Conservation (phyloP, 2,888 invertebrate genomes). For the Galerucella pusilla region DNA sequence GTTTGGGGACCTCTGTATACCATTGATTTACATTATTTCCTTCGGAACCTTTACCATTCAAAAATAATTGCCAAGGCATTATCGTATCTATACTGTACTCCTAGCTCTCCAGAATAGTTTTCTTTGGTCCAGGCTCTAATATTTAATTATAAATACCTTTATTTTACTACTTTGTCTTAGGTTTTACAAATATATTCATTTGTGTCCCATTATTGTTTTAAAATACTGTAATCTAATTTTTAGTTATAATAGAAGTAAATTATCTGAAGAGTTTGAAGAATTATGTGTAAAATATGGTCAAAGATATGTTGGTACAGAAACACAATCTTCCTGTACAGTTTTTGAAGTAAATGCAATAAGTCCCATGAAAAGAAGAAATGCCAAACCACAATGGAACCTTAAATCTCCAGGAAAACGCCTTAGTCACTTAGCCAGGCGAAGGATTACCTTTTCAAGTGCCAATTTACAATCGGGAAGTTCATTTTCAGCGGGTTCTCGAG, state of each 20-base stretch:
- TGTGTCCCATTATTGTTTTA: constrained; percentile 16
- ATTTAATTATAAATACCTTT: no score
- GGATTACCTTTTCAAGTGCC: constrained; percentile 81
- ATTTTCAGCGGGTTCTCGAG: constrained; percentile 61
- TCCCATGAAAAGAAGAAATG: constrained; percentile 71
- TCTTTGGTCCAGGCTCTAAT: no score
- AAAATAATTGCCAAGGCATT: no score
- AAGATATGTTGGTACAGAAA: constrained; percentile 80
- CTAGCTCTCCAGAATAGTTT: no score
- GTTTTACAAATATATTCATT: neutral
- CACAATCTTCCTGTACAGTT: constrained; percentile 74
- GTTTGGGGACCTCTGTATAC: no score
- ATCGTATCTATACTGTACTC: no score
- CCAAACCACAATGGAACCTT: constrained; percentile 63
- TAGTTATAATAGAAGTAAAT: constrained; percentile 78
- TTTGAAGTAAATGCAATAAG: constrained; percentile 73
- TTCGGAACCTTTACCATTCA: no score
- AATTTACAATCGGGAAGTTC: constrained; percentile 68
- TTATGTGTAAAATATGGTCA: constrained; percentile 75
- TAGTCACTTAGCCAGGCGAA: constrained; percentile 80
- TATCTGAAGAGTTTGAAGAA: constrained; percentile 77
- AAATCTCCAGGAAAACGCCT: constrained; percentile 81
- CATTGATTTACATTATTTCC: no score
- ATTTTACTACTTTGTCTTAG: neutral
- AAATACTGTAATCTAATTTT: constrained; percentile 46